Percentiles rank a stretch among this genome's conserved stretches.
These are phyloP conservation scores for Muntiacus muntjak DNA, from an alignment of 2,113 vertebrate genomes.

Conservation along the genomic window DNA sequence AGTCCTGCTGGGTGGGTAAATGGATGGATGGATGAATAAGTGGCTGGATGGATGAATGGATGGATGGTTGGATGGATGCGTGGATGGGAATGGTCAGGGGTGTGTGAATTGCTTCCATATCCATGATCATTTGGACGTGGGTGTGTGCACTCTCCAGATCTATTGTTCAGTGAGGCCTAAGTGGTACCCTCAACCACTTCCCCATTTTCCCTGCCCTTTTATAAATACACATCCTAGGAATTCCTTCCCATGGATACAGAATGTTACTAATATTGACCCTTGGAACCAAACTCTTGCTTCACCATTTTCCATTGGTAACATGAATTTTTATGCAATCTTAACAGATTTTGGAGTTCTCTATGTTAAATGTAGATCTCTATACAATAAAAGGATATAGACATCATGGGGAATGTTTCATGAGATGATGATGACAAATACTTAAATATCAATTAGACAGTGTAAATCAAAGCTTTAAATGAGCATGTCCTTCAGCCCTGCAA, in stretches of 20 bases:
- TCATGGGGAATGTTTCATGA: neutral
- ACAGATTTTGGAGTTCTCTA: neutral
- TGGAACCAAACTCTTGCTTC: constrained; percentile 10
- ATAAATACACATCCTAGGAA: neutral
- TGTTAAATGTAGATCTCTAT: neutral
- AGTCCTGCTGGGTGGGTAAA: neutral
- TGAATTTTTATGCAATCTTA: neutral
- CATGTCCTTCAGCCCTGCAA: neutral
- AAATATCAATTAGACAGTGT: neutral
- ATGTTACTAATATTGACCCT: constrained; percentile 3
- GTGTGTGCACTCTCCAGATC: no score
- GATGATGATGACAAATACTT: neutral
- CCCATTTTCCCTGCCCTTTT: neutral
- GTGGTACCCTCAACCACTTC: neutral
- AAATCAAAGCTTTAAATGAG: neutral
- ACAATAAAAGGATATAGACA: neutral
- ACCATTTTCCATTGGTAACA: neutral
- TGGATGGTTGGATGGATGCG: no score
- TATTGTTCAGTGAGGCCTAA: neutral
- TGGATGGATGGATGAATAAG: neutral
- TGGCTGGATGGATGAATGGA: neutral
- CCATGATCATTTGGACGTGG: neutral
- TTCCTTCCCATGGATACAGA: constrained; percentile 18
- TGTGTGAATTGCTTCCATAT: neutral
- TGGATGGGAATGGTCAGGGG: neutral